Evolutionary conservation across 2,888 invertebrate genomes (phyloP).

Genomic region (Pollenia angustigena): DNA sequence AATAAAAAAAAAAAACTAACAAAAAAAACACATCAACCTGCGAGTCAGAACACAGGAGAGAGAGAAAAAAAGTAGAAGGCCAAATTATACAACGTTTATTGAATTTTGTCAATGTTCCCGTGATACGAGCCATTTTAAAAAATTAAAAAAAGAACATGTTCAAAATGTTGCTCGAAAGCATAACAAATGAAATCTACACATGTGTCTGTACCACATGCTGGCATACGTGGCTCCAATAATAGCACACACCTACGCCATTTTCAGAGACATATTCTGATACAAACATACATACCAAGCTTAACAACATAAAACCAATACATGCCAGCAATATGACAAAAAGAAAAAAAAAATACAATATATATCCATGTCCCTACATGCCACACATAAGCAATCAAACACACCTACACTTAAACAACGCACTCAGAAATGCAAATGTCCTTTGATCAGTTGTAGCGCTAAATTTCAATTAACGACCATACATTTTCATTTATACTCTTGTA

Average conservation of each 20-base stretch:
- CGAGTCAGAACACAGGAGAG: conserved; percentile 18
- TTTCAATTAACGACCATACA: conserved; percentile 69
- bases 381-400: conserved; percentile 39
- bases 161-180: conserved; percentile 62
- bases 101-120: conserved; percentile 71
- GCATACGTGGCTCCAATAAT: conserved; percentile 58
- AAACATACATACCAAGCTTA: conserved; percentile 1
- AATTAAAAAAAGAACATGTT: conserved; percentile 27
- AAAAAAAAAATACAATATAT: not conserved
- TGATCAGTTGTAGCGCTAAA: conserved; percentile 72
- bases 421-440: conserved; percentile 68
- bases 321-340: conserved; percentile 27
- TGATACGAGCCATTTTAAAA: conserved; percentile 61
- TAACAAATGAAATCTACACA: conserved; percentile 47
- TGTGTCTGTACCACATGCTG: conserved; percentile 65
- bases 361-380: conserved; percentile 30
- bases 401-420: conserved; percentile 30
- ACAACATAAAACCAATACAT: conserved; percentile 29
- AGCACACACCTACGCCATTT: conserved; percentile 67
- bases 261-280: not conserved
- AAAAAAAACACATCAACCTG: conserved; percentile 46
- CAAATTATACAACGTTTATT: conserved; percentile 68
- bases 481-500: conserved; percentile 41
- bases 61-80: conserved; percentile 47
- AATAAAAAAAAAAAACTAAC: conserved; percentile 32